Evolutionary conservation across 2,888 invertebrate species (phyloP).

Genomic region (Drosophila buzzatii): DNA sequence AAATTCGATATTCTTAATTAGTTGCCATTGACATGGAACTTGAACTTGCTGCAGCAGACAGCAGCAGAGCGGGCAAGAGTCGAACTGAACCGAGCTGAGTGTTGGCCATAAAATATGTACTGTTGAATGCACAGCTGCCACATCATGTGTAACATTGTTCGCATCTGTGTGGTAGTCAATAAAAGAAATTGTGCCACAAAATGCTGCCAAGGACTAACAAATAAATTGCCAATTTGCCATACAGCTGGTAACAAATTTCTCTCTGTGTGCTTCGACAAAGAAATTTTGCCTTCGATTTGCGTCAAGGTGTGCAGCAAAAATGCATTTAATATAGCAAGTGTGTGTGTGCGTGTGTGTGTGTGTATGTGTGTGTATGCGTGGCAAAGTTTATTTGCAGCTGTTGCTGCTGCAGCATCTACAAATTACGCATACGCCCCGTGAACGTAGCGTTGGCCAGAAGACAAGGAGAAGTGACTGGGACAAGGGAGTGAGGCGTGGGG

Average conservation of each 20-base stretch:
- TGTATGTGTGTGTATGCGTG: constrained; percentile 5
- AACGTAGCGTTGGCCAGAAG: constrained; percentile 22
- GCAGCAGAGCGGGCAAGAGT: not conserved
- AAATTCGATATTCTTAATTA: constrained; percentile 51
- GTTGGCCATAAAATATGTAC: constrained; percentile 41
- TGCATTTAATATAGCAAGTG: constrained; percentile 69
- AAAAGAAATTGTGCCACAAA: constrained; percentile 50
- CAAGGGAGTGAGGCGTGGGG: not conserved
- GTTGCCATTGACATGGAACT: constrained; percentile 29
- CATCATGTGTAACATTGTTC: constrained; percentile 59
- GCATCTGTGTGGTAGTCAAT: constrained; percentile 50
- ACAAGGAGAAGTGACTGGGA: not conserved
- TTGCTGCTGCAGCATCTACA: constrained; percentile 55
- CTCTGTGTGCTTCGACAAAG: constrained; percentile 34
- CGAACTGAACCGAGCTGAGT: not conserved
- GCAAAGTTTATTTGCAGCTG: constrained; percentile 47
- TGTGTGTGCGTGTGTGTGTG: not conserved
- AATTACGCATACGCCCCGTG: constrained; percentile 74
- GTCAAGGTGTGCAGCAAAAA: constrained; percentile 66
- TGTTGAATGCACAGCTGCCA: constrained; percentile 31
- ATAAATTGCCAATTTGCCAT: constrained; percentile 73
- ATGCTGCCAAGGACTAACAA: constrained; percentile 39
- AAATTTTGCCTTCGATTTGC: constrained; percentile 50
- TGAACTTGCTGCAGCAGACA: not conserved
- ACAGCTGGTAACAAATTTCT: constrained; percentile 34